Evolutionary conservation across 2,113 vertebrate species (phyloP).

Genomic region (Struthidea cinerea): DNA sequence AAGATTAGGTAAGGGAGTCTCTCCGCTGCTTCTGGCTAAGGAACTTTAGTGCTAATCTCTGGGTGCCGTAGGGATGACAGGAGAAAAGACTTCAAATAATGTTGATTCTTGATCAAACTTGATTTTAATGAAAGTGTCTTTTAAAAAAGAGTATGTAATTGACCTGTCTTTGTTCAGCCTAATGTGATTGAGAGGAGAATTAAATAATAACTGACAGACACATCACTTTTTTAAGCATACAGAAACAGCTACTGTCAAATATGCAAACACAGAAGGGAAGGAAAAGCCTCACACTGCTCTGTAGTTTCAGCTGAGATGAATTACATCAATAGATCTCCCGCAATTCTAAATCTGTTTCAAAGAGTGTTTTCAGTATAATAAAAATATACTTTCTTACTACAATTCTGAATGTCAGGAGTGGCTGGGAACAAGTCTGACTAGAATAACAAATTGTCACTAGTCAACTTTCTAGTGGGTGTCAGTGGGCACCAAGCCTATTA

Average conservation of each 20-base stretch:
- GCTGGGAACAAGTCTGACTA: constrained; percentile 29
- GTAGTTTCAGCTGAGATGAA: background rate
- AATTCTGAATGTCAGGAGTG: background rate
- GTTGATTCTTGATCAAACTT: constrained; percentile 30
- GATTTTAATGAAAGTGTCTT: constrained; percentile 28
- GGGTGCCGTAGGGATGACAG: background rate
- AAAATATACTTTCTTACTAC: constrained; percentile 25
- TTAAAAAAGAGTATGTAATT: constrained; percentile 1
- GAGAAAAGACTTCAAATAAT: background rate
- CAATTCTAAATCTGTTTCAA: background rate
- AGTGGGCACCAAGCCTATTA: constrained; percentile 41
- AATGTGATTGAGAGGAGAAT: constrained; percentile 38
- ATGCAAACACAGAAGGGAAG: constrained; percentile 10
- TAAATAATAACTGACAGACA: constrained; percentile 26
- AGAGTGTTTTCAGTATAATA: constrained; percentile 13
- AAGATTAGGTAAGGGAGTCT: background rate
- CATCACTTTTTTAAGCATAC: background rate
- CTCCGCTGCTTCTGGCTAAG: background rate
- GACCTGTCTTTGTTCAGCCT: constrained; percentile 45
- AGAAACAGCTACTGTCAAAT: constrained; percentile 31
- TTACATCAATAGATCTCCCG: background rate
- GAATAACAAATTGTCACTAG: constrained; percentile 45
- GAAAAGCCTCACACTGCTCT: background rate
- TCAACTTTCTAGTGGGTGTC: constrained; percentile 28
- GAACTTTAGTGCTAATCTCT: background rate